A percentile compares a stretch with the other conserved stretches of the same genome.
phyloP scores from a whole-genome alignment of 2,888 invertebrate species.

The Tenthredo distinguenda region DNA sequence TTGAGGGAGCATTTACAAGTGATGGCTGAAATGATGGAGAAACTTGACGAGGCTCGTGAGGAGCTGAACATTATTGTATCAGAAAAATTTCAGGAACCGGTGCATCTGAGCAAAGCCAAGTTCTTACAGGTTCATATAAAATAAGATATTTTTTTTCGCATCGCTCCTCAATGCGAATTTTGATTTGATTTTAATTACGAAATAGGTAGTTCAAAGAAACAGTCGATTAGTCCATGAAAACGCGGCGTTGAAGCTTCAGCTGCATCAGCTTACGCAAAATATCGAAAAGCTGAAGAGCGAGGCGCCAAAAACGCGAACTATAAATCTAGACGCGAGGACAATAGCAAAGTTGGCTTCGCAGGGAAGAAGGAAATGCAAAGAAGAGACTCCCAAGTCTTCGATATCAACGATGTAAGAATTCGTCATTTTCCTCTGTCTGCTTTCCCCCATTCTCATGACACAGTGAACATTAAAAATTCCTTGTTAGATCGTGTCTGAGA shows the following conservation, averaged over 20 bases:
- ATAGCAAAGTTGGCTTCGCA: constrained; percentile 64
- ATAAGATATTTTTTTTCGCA: background rate
- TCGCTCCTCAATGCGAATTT: background rate
- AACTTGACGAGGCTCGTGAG: constrained; percentile 68
- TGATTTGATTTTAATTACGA: background rate
- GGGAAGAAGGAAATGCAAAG: constrained; percentile 56
- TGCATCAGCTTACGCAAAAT: constrained; percentile 65
- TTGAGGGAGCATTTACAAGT: constrained; percentile 66
- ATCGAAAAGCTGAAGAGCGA: constrained; percentile 65
- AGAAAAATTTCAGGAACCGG: constrained; percentile 67
- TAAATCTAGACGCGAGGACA: constrained; percentile 65
- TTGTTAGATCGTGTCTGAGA: background rate
- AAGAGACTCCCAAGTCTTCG: constrained; percentile 49
- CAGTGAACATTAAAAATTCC: background rate
- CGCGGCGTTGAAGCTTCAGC: constrained; percentile 64
- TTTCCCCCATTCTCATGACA: background rate
- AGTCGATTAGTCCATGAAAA: constrained; percentile 68
- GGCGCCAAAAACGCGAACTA: constrained; percentile 62
- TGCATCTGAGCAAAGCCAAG: constrained; percentile 68
- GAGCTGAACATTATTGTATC: constrained; percentile 69
- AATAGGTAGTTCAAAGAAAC: constrained; percentile 68
- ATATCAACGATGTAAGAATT: constrained; percentile 54
- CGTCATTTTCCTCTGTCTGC: background rate
- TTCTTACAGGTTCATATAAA: constrained; percentile 64
- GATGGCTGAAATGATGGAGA: constrained; percentile 71